These are phyloP conservation scores for Drosophila falleni DNA, from an alignment of 2,888 invertebrate species.

Conservation along the genomic window DNA sequence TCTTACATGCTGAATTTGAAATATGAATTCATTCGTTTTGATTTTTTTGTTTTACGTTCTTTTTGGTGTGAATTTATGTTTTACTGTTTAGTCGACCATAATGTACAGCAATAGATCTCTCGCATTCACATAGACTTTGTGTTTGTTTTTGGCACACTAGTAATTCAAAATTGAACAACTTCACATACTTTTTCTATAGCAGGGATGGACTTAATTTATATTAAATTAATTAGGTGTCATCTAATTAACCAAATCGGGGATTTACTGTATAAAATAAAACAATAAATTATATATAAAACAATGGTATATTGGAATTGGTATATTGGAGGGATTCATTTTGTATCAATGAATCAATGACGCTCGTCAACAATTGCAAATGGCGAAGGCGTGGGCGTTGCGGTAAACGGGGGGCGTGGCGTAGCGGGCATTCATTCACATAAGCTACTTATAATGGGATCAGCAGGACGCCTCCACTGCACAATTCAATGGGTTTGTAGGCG, in stretches of 20 bases:
- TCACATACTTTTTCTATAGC: conserved; percentile 77
- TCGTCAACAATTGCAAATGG: conserved; percentile 54
- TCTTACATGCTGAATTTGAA: conserved; percentile 81
- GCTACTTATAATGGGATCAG: conserved; percentile 30
- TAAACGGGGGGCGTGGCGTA: not conserved
- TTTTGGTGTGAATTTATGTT: conserved; percentile 53
- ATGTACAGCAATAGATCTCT: conserved; percentile 70
- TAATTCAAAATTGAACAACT: conserved; percentile 71
- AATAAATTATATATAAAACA: conserved; percentile 58
- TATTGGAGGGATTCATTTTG: conserved; percentile 21
- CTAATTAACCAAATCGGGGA: conserved; percentile 80
- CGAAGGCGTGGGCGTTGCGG: conserved; percentile 1
- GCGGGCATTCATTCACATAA: conserved; percentile 20
- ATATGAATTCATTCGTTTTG: conserved; percentile 55
- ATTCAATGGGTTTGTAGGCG: conserved; percentile 59
- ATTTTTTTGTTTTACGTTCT: conserved; percentile 6
- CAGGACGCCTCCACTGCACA: conserved; percentile 53
- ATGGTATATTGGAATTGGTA: conserved; percentile 10
- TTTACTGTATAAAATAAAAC: conserved; percentile 77
- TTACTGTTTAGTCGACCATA: conserved; percentile 67
- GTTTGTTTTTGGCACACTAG: conserved; percentile 58
- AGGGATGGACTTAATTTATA: conserved; percentile 78
- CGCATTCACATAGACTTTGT: conserved; percentile 55
- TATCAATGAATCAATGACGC: conserved; percentile 7
- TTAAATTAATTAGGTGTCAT: conserved; percentile 75